Conservation (phyloP, 1,140 invertebrate species). For the Holcopasites calliopsidis region DNA sequence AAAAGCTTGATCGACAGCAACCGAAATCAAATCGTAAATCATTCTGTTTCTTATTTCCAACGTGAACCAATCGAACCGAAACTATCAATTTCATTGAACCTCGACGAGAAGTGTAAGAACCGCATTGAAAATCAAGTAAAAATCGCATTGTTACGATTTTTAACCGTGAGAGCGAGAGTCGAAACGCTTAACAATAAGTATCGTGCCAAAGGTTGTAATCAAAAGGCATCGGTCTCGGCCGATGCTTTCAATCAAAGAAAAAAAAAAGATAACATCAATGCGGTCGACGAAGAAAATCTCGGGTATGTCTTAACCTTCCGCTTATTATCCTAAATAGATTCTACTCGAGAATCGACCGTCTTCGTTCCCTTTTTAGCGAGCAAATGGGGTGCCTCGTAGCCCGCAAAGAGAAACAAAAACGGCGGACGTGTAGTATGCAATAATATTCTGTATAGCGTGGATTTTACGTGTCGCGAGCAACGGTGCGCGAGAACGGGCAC, state of each 20-base stretch:
- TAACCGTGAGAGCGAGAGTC: not conserved
- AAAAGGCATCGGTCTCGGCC: constrained; percentile 1
- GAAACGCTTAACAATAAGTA: constrained; percentile 66
- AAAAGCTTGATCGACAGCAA: too few relatives aligned
- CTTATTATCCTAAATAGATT: too few relatives aligned
- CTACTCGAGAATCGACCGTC: too few relatives aligned
- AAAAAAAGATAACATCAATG: not conserved
- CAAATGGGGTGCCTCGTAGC: constrained; percentile 40
- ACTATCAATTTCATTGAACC: not conserved
- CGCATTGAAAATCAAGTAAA: not conserved
- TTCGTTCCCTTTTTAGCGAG: constrained; percentile 30
- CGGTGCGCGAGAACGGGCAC: constrained; percentile 36
- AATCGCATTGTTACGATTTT: not conserved
- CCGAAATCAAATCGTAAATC: too few relatives aligned
- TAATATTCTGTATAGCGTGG: constrained; percentile 68
- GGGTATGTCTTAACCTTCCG: too few relatives aligned
- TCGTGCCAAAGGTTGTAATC: constrained; percentile 63
- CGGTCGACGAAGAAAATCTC: not conserved
- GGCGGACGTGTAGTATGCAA: constrained; percentile 70
- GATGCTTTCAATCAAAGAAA: constrained; percentile 7
- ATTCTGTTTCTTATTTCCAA: too few relatives aligned
- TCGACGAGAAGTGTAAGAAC: not conserved
- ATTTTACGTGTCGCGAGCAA: constrained; percentile 60
- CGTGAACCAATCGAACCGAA: not conserved
- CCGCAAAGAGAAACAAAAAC: constrained; percentile 1